These are phyloP conservation scores for Cygnus buccinator DNA, from an alignment of 2,113 vertebrate species.

Conservation along the genomic window DNA sequence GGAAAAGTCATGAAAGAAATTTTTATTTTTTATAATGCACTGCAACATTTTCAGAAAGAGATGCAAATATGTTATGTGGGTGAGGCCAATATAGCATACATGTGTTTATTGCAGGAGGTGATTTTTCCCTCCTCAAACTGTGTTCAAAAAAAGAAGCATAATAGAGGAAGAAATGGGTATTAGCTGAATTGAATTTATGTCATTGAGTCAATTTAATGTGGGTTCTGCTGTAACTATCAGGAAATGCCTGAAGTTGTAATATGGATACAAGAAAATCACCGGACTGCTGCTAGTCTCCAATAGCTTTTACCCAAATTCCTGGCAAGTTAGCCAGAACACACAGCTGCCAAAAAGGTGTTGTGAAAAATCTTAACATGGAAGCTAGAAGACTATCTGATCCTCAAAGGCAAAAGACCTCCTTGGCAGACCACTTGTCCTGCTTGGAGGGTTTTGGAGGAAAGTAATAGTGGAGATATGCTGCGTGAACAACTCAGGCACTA, in stretches of 20 bases:
- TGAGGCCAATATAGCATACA: neutral
- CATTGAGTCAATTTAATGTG: neutral
- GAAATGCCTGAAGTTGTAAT: neutral
- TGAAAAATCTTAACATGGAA: neutral
- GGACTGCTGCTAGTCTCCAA: neutral
- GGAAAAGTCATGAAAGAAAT: neutral
- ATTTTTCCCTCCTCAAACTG: neutral
- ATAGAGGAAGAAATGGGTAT: neutral
- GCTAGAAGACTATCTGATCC: neutral
- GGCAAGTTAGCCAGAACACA: neutral
- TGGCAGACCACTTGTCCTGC: neutral
- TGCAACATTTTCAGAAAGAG: neutral
- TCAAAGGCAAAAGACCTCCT: neutral
- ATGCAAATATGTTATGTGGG: fast-evolving
- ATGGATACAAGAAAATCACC: neutral
- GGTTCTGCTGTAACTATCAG: neutral
- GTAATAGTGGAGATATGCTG: neutral
- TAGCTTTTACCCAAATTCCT: neutral
- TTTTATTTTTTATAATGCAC: neutral
- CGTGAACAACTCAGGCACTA: neutral
- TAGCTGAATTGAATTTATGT: neutral
- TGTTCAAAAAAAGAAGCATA: neutral
- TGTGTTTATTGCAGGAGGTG: neutral
- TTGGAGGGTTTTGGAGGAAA: neutral
- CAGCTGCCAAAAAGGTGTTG: neutral